Evolutionary conservation across 2,113 vertebrate genomes (phyloP), one percentile per base, ranked within the genome.

Genomic region (Burhinus oedicnemus): DNA sequence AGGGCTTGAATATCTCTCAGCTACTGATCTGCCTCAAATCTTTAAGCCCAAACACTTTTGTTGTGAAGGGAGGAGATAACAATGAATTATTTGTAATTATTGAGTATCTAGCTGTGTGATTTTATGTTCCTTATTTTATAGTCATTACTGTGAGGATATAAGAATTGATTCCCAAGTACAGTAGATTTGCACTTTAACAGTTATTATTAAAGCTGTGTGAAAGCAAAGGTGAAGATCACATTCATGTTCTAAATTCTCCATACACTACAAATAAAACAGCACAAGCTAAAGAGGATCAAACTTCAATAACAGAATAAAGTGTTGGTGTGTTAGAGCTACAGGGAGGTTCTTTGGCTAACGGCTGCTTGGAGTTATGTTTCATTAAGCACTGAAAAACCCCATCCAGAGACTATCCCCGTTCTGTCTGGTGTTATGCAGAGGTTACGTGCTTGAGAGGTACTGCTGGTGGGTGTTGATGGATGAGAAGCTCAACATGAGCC

Each of bases 31-130:
- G n/a, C 23, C 23, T 77, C 45, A 80, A 4, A 26, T 74, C 27
- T 42, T 74, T 44, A 61, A 87, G 18, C 14, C 34, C 29, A 87
- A 57, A 57, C 17, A 34, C 5, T 69, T 83, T 23, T 49, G 7
- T 52, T 95, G 15, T 49, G 44, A 91, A 92, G 15, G 12, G 4
- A 90, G 44, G 54, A 80, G 52, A 76, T 76, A 36, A 92, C 86
- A 79, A 89, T 52, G 12, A 83, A 83, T 70, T 87, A 62, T 87
- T 87, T 69, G 52, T 83, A 89, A 77, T 92, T 91, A 86, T 52
- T 40, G 38, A 42, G 15, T 52, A 74, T 58, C 34, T 83, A 77
- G 11, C 23, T 81, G 12, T 88, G 32, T 55, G 47, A 42, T 82
- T 95, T 94, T 82, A 70, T 49, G 19, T 70, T 91, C 25, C 34